A percentile compares a stretch with the other conserved stretches of the same genome.
Evolutionary conservation across 53 echinoderm and acorn worm genomes (phyloP).

Genomic region (Astropecten irregularis): DNA sequence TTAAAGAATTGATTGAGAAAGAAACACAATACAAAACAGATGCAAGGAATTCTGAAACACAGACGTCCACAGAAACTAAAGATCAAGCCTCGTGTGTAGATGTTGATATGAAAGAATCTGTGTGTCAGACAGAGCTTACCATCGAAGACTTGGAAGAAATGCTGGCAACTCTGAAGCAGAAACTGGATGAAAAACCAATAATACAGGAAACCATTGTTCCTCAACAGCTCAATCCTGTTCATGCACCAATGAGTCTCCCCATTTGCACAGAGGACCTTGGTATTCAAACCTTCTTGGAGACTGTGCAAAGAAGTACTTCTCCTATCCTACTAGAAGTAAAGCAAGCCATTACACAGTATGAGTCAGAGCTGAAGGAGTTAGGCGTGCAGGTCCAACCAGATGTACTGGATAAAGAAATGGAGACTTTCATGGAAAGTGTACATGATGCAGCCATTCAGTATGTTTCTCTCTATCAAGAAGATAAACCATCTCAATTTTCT

Average conservation of each 20-base stretch:
- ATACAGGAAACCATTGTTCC: slow-evolving; percentile 56
- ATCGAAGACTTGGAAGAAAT: slow-evolving; percentile 61
- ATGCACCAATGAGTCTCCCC: slow-evolving; percentile 21
- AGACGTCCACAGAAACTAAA: slow-evolving; percentile 2
- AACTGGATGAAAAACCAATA: slow-evolving; percentile 25
- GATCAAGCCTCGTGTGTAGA: slow-evolving; percentile 50
- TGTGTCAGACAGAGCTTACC: slow-evolving; percentile 60
- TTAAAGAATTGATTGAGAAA: slow-evolving; percentile 13
- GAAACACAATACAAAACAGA: slow-evolving; percentile 6
- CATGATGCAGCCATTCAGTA: slow-evolving; percentile 47
- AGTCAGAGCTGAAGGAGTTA: slow-evolving; percentile 46
- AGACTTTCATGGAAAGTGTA: slow-evolving; percentile 26
- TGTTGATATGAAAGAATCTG: slow-evolving; percentile 11
- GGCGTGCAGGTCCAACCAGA: slow-evolving; percentile 51
- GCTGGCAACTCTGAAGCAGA: slow-evolving; percentile 40
- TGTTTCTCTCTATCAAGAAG: slow-evolving; percentile 3
- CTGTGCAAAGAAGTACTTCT: slow-evolving; percentile 61
- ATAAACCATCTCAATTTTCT: slow-evolving; percentile 35
- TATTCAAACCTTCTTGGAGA: slow-evolving; percentile 62
- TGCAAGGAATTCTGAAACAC: slow-evolving; percentile 12
- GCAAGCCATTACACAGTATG: slow-evolving; percentile 62
- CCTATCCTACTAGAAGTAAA: slow-evolving; percentile 72
- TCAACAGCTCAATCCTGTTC: slow-evolving; percentile 44
- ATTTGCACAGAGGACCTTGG: slow-evolving; percentile 10
- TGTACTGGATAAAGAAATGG: slow-evolving; percentile 25